These are phyloP conservation scores for Hylyphantes graminicola DNA, from an alignment of 1,140 invertebrate species.

Conservation along the genomic window DNA sequence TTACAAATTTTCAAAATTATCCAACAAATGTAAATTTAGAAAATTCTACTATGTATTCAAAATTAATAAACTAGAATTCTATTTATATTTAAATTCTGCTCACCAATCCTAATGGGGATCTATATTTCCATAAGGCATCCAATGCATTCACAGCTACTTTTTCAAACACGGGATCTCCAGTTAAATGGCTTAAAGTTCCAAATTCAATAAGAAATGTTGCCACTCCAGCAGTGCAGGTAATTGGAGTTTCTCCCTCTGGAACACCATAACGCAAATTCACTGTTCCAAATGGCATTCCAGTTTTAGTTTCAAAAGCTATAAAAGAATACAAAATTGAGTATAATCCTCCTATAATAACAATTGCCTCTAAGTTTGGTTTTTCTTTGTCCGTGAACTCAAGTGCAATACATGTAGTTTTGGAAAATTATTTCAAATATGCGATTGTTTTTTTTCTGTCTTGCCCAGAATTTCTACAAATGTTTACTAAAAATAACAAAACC, in stretches of 20 bases:
- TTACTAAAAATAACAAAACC: neutral
- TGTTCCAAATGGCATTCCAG: conserved; percentile 99
- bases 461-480: no score
- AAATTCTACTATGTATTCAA: neutral
- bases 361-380: no score
- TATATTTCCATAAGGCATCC: conserved; percentile 84
- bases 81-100: conserved; percentile 41
- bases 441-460: no score
- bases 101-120: conserved; percentile 86
- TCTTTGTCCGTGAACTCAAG: no score
- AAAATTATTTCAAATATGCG: neutral
- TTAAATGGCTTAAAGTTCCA: conserved; percentile 91
- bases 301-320: conserved; percentile 73
- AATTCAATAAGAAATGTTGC: conserved; percentile 97
- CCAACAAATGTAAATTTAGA: neutral
- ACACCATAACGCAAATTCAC: conserved; percentile 92
- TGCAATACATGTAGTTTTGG: neutral
- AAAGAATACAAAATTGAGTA: conserved; percentile 24
- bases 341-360: conserved; percentile 20
- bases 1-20: neutral
- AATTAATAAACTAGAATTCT: neutral
- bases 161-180: conserved; percentile 95
- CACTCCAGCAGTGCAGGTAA: conserved; percentile 97
- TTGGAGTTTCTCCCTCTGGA: conserved; percentile 91
- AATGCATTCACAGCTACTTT: conserved; percentile 91